phyloP scores from a whole-genome alignment of 2,797 vertebrate species.

The Trachops cirrhosus region DNA sequence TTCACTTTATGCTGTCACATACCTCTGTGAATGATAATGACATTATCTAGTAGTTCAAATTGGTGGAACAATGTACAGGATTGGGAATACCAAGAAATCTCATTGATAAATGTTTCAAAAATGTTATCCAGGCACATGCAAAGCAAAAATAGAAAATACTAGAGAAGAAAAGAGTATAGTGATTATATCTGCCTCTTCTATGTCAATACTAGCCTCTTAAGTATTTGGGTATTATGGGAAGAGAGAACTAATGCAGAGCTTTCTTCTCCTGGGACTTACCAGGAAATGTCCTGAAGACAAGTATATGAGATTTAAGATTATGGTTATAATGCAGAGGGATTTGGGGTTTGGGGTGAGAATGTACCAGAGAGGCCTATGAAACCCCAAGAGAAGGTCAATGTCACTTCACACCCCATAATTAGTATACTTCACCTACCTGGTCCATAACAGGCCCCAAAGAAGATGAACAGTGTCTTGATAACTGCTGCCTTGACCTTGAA shows the following conservation, averaged over 20 bases:
- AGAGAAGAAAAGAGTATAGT: not conserved
- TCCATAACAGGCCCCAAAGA: not conserved
- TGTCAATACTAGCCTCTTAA: not conserved
- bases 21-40: not conserved
- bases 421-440: not conserved
- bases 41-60: not conserved
- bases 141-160: not conserved
- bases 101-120: not conserved
- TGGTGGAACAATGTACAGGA: not conserved
- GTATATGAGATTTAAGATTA: not conserved
- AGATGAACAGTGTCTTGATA: not conserved
- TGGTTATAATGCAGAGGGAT: not conserved
- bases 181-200: not conserved
- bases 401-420: not conserved
- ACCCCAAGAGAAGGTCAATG: not conserved
- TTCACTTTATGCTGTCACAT: not conserved
- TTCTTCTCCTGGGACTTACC: not conserved
- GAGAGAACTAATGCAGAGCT: not conserved
- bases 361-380: not conserved
- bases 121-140: not conserved
- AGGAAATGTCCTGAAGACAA: not conserved
- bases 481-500: not conserved
- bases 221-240: not conserved
- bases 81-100: not conserved
- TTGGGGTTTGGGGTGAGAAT: not conserved